phyloP scores from a whole-genome alignment of 2,113 vertebrate genomes.

The Thermophis baileyi region DNA sequence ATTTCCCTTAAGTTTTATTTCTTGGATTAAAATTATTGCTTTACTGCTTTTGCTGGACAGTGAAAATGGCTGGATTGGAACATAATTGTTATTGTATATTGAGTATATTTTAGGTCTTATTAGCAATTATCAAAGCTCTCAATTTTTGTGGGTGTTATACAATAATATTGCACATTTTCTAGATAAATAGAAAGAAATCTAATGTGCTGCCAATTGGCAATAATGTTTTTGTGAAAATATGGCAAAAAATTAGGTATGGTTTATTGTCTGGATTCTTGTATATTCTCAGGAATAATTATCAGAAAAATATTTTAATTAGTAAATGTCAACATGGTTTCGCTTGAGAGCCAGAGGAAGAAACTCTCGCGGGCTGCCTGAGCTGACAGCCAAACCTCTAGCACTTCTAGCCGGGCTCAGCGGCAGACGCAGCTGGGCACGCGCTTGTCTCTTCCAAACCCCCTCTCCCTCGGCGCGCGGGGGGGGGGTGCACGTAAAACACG shows the following conservation, averaged over 20 bases:
- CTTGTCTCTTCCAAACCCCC: no score
- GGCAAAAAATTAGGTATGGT: background rate
- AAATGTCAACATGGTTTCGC: background rate
- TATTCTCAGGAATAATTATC: background rate
- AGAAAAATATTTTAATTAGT: background rate
- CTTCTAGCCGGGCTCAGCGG: no score
- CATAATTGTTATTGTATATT: background rate
- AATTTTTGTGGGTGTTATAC: background rate
- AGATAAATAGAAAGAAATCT: background rate
- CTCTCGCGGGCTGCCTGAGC: no score
- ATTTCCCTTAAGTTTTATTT: background rate
- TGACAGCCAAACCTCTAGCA: no score
- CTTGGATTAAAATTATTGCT: background rate
- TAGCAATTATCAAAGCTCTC: background rate
- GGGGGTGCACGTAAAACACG: no score
- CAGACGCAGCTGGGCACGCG: no score
- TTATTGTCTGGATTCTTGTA: background rate
- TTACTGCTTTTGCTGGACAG: background rate
- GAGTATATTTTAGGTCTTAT: background rate
- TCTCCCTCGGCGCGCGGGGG: no score
- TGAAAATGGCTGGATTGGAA: background rate
- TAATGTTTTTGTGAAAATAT: background rate
- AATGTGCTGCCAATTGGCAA: background rate
- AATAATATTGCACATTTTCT: background rate
- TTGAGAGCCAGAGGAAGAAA: no score